phyloP scores from a whole-genome alignment of 2,113 vertebrate species.

The Siphamia tubifer region DNA sequence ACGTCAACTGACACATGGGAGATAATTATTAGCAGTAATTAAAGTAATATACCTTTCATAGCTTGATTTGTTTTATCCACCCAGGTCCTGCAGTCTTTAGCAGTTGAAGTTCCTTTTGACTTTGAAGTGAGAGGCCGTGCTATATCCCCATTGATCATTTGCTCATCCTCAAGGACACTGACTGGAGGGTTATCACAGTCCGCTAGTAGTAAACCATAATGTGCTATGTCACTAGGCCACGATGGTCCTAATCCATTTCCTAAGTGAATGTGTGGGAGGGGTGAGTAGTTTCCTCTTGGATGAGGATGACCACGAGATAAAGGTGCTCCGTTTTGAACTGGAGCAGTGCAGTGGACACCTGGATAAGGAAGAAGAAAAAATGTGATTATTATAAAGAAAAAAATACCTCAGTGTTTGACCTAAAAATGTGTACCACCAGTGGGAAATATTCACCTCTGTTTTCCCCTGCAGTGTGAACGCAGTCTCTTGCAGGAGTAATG shows the following conservation, averaged over 20 bases:
- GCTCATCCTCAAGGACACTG: conserved; percentile 32
- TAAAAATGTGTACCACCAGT: not conserved
- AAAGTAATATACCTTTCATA: conserved; percentile 59
- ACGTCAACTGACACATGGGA: no score
- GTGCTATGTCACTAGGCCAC: conserved; percentile 62
- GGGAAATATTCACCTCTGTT: conserved; percentile 57
- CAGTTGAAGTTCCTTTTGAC: conserved; percentile 74
- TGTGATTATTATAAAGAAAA: not conserved
- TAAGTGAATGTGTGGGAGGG: conserved; percentile 65
- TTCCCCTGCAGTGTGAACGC: conserved; percentile 45
- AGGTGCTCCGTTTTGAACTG: conserved; percentile 62
- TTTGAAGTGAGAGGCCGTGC: conserved; percentile 37
- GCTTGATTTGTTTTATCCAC: conserved; percentile 65
- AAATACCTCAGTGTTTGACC: not conserved
- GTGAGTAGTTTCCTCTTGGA: conserved; percentile 57
- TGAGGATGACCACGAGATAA: conserved; percentile 34
- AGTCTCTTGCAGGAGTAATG: conserved; percentile 33
- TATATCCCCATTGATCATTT: conserved; percentile 52
- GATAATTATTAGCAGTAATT: no score
- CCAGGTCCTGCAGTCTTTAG: conserved; percentile 68
- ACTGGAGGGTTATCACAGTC: conserved; percentile 25
- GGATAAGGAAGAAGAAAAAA: conserved; percentile 6
- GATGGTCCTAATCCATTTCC: conserved; percentile 63
- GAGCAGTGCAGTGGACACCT: conserved; percentile 66
- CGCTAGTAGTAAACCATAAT: conserved; percentile 47